Percentiles rank a stretch among this genome's conserved stretches.
These are phyloP conservation scores for Asbolus verrucosus DNA, from an alignment of 1,140 invertebrate species.

Conservation along the genomic window DNA sequence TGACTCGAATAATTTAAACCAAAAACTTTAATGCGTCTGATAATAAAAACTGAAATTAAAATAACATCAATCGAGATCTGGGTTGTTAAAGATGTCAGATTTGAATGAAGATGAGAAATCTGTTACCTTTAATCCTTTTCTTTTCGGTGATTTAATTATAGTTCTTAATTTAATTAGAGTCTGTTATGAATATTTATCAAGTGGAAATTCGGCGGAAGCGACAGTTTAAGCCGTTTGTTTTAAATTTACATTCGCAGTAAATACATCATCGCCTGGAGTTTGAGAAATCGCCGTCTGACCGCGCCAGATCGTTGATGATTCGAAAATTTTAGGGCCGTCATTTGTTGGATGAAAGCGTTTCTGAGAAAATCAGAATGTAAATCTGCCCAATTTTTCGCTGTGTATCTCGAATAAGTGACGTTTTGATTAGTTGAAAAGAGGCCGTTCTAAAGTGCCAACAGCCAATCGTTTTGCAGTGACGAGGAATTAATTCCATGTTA, in stretches of 20 bases:
- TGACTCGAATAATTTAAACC: no score
- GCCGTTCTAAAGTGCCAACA: background rate
- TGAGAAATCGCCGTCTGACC: background rate
- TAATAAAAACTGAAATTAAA: no score
- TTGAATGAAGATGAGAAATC: no score
- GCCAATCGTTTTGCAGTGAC: slow-evolving; percentile 12
- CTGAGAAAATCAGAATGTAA: no score
- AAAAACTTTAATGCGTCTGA: no score
- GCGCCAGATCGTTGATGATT: background rate
- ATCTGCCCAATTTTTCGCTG: no score
- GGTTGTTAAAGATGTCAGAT: no score
- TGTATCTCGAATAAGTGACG: background rate
- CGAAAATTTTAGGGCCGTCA: no score
- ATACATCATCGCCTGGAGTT: no score
- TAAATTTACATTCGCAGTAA: background rate
- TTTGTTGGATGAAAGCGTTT: no score
- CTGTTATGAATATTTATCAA: slow-evolving; percentile 14
- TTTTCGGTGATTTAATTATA: slow-evolving; percentile 38
- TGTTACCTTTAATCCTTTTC: no score
- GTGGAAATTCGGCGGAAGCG: background rate
- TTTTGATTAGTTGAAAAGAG: slow-evolving; percentile 21
- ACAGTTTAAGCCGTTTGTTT: slow-evolving; percentile 14
- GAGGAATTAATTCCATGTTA: slow-evolving; percentile 31
- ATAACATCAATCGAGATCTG: no score
- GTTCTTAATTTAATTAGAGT: background rate